Conservation (phyloP, 2,113 vertebrate genomes). For the Phoenicopterus ruber region DNA sequence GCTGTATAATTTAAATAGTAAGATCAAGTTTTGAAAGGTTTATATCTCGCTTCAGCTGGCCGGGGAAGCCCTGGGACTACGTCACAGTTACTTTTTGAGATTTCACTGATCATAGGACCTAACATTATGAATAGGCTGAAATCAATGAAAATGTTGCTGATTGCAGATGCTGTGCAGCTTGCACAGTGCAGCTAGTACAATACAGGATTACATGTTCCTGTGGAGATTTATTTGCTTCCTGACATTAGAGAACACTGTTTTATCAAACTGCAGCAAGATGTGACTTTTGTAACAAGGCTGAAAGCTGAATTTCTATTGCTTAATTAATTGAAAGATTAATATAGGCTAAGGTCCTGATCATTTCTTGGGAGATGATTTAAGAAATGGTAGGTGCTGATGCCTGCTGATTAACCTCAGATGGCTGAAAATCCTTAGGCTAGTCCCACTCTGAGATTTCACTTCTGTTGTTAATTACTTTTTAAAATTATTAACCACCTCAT, state of each 20-base stretch:
- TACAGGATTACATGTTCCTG: not conserved
- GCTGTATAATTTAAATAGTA: not conserved
- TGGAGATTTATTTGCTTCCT: not conserved
- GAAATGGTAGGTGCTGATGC: not conserved
- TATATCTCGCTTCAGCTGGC: not conserved
- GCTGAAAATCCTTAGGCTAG: not conserved
- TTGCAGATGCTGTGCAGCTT: not conserved
- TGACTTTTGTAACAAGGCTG: not conserved
- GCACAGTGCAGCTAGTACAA: not conserved
- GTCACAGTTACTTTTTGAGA: not conserved
- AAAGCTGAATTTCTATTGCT: not conserved
- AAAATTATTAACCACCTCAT: not conserved
- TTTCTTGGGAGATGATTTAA: not conserved
- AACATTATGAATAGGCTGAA: not conserved
- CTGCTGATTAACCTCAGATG: not conserved
- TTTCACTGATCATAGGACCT: not conserved
- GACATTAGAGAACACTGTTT: not conserved
- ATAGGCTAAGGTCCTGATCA: not conserved
- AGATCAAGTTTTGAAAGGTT: not conserved
- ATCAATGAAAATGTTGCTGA: not conserved
- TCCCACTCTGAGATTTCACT: not conserved
- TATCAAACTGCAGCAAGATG: not conserved
- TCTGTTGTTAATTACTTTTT: not conserved
- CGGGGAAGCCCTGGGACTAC: not conserved
- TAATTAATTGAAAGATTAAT: slow-evolving; percentile 19